Evolutionary conservation across 2,113 vertebrate genomes (phyloP), one percentile per base, ranked within the genome.

Genomic region (Melanotaenia duboulayi): DNA sequence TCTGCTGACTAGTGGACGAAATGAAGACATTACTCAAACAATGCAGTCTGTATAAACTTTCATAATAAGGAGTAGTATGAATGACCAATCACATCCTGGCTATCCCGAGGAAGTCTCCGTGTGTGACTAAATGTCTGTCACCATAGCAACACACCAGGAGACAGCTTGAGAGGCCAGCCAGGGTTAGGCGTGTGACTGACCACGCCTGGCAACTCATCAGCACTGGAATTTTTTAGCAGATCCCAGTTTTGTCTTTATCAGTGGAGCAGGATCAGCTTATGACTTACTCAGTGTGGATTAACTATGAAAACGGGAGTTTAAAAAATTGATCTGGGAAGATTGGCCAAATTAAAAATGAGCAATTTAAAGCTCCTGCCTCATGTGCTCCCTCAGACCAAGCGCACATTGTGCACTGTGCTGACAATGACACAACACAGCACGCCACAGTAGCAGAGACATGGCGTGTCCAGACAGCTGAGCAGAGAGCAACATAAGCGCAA

Each of bases 71-170:
- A 73, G 44, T 12, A 54, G 40, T 62, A 63, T 64, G 24, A 82
- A 72, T 14, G 57, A 46, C 58, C 65, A 48, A 71, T 64, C 59
- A 74, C n/a, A 68, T 67, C 42, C 62, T 66, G 63, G 32, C 39
- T 66, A 54, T 64, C 73, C 63, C 76, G 46, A 56, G 24, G 64
- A 74, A 51, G 50, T 67, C 42, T 65, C 60, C 70, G 65, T 46
- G 66, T 39, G 17, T 55, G 88, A 87, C 83, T 90, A 81, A 82
- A 58, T 76, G 86, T 90, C 91, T 88, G 83, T 91, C 83, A 73
- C 92, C 86, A 92, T 92, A 66, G 88, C 78, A 91, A 92, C 89
- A 80, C 83, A 81, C 62, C 42, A 65, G 81, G 67, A 78, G 52
- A 80, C 56, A 55, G 77, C 69, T 77, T 24, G 55, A 85, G 85